Evolutionary conservation across 2,797 vertebrate genomes (phyloP), one percentile per base, ranked within the genome.

Genomic region (Myripristis murdjan): DNA sequence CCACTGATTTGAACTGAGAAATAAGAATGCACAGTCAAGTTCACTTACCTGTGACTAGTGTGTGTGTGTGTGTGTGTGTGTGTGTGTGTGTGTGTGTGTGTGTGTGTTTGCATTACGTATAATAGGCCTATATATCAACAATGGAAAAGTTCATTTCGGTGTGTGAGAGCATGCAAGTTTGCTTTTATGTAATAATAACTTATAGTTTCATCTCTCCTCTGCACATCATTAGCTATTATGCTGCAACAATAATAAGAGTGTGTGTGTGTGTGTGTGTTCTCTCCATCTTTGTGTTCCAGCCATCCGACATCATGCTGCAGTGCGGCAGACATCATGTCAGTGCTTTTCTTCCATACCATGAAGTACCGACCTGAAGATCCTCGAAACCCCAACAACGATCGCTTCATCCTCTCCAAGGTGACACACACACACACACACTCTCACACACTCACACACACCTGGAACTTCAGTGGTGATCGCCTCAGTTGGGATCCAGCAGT

Each of bases 281-380:
- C 0, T 1, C 31, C 18, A 1, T 69, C 3, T 0, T 65, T 88
- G 52, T 94, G 92, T 90, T 73, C 35, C 93, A 98, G 97, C 73
- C 97, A 98, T 64, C 97, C 97, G 16, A 96, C 97, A 63, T 98
- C 97, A 92, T 98, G 97, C 89, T 97, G 97, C 96, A 98, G 97
- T 5, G 94, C 93, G 15, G 96, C 97, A 24, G 97, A 98, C 92
- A 96, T 98, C 84, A 98, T 98, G 96, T 95, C 97, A 28, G 96
- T 97, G 75, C 93, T 98, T 55, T 98, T 97, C 82, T 98, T 98
- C 88, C 95, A 98, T 77, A 94, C 95, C 80, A 98, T 98, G 97
- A 97, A 92, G 84, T 98, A 97, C 84, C 96, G 95, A 84, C 92
- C 97, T 10, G 95, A 96, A 86, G 97, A 98, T 61, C 97, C 97